These are phyloP conservation scores for Polietes domitor DNA, from an alignment of 2,888 invertebrate species.

Conservation along the genomic window DNA sequence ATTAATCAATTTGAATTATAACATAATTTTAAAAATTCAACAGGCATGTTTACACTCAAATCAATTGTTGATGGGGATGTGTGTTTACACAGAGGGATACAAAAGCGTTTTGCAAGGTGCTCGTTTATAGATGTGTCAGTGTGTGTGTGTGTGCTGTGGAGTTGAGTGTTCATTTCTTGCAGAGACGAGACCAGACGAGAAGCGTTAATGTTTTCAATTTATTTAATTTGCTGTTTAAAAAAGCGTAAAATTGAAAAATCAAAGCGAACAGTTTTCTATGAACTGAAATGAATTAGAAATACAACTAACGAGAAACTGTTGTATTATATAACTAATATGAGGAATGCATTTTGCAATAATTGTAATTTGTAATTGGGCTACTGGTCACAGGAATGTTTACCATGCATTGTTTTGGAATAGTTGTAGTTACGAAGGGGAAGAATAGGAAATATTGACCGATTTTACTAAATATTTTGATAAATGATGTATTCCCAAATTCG, in stretches of 20 bases:
- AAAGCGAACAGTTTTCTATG: neutral
- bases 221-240: slow-evolving; percentile 53
- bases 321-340: no score
- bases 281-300: neutral
- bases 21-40: slow-evolving; percentile 46
- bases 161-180: neutral
- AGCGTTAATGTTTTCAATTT: slow-evolving; percentile 32
- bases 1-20: slow-evolving; percentile 39
- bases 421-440: no score
- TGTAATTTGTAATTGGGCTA: no score
- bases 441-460: no score
- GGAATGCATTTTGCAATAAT: no score
- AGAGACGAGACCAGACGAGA: slow-evolving; percentile 7
- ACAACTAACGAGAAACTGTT: neutral
- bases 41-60: neutral
- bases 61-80: neutral
- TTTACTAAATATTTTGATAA: no score
- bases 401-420: no score
- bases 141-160: neutral
- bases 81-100: neutral
- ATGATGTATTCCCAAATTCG: no score
- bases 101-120: neutral
- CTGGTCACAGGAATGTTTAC: no score
- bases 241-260: slow-evolving; percentile 46
- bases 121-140: neutral